Evolutionary conservation across 1,140 invertebrate species (phyloP).

Genomic region (Cataglyphis hispanica): DNA sequence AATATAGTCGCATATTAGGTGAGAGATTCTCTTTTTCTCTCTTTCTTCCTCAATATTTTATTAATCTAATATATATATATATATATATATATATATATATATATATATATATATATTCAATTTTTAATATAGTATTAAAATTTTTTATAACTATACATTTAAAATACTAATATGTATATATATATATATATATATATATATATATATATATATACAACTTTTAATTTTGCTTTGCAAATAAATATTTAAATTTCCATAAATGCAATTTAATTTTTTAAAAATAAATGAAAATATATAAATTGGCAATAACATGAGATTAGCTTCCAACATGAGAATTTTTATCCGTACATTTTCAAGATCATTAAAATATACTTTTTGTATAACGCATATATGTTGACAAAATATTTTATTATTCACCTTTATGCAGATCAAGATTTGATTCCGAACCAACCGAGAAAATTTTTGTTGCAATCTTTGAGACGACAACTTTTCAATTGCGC

Average conservation of each 20-base stretch:
- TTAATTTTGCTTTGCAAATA: no score
- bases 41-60: background rate
- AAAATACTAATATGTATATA: background rate
- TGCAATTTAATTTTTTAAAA: background rate
- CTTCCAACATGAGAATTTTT: background rate
- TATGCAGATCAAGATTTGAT: slow-evolving; percentile 59
- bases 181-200: background rate
- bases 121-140: no score
- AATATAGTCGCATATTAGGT: background rate
- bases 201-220: background rate
- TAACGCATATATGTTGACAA: background rate
- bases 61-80: slow-evolving; percentile 8
- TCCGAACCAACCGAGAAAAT: slow-evolving; percentile 71
- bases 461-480: slow-evolving; percentile 62
- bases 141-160: background rate
- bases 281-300: background rate
- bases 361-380: background rate
- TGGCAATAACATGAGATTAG: no score
- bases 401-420: background rate
- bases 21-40: background rate
- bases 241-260: background rate
- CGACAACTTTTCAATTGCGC: slow-evolving; percentile 73
- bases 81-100: background rate
- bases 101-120: background rate
- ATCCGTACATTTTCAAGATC: background rate